Base-by-base conservation (phyloP, 2,113 vertebrate genomes). In the Charina bottae region DNA sequence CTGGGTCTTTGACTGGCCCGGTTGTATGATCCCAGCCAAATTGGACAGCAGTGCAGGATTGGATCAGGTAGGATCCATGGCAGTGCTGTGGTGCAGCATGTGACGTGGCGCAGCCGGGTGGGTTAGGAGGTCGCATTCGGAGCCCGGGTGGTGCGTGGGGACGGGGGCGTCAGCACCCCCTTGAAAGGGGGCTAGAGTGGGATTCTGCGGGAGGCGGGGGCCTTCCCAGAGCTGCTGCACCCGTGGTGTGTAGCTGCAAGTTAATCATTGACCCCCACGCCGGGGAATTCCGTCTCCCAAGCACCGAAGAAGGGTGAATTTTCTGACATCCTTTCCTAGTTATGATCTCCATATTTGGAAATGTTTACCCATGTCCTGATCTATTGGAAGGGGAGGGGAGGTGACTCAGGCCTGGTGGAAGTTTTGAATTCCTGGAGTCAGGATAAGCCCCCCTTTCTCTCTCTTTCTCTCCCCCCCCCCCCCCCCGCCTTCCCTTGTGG, bases 301-400 rank as follows among this genome's bases (percentile, higher is more conserved):
- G 97, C 97, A 13, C 56, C 13, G 91, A 19, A 97, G 96, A 96
- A 96, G 97, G 97, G 97, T 96, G 97, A 98, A 98, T 98, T 97
- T 98, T 95, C 95, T 97, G 97, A 98, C 98, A 98, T 98, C 98
- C 98, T 97, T 97, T 97, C 97, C 90, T 96, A 98, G 97, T 97
- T 98, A 97, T 98, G 98, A 98, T 99, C 97, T 98, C 99, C 99
- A 98, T 99, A 99, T 99, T 99, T 99, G 99, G 99, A 98, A 99
- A 99, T 99, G 99, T 99, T 99, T 99, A 99, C 98, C 98, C 98
- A 98, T 97, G 97, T 97, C 97, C 97, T 98, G 98, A 98, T 98
- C 98, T 98, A 98, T 98, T 97, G 98, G 98, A 97, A 98, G 96
- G 93, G 97, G 97, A 98, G 97, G 97, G 97, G 98, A 97, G 97